Conservation (phyloP, 2,888 invertebrate species). For the Melanargia galathea region DNA sequence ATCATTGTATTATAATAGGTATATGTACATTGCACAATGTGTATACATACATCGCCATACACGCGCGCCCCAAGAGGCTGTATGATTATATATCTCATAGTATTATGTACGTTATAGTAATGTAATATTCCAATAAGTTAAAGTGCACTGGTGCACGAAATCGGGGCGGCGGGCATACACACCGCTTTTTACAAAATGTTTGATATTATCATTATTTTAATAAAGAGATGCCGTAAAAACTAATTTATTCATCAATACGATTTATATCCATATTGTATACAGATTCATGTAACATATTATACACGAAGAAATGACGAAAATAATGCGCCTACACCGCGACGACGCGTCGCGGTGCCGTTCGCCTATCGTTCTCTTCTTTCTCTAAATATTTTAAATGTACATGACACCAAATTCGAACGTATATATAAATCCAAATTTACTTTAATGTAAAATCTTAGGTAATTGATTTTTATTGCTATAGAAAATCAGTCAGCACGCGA, state of each 20-base stretch:
- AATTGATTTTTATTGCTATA: slow-evolving; percentile 84
- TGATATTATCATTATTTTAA: slow-evolving; percentile 82
- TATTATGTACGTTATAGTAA: slow-evolving; percentile 82
- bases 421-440: slow-evolving; percentile 83
- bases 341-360: slow-evolving; percentile 68
- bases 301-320: slow-evolving; percentile 83
- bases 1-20: slow-evolving; percentile 88
- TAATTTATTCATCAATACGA: slow-evolving; percentile 81
- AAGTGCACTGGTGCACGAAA: slow-evolving; percentile 83
- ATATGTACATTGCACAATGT: slow-evolving; percentile 88
- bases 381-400: slow-evolving; percentile 82
- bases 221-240: slow-evolving; percentile 83
- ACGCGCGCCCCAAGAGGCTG: slow-evolving; percentile 84
- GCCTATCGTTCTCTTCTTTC: slow-evolving; percentile 79
- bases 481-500: slow-evolving; percentile 84
- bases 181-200: slow-evolving; percentile 81
- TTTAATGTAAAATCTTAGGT: slow-evolving; percentile 84
- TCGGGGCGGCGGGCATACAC: slow-evolving; percentile 78
- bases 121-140: slow-evolving; percentile 83
- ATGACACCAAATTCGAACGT: slow-evolving; percentile 83
- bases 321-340: slow-evolving; percentile 75
- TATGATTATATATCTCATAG: slow-evolving; percentile 83
- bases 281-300: slow-evolving; percentile 85
- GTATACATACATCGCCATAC: slow-evolving; percentile 86
- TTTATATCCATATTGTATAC: slow-evolving; percentile 83